Conservation (phyloP, 2,797 vertebrate genomes). For the Vireo griseus region DNA sequence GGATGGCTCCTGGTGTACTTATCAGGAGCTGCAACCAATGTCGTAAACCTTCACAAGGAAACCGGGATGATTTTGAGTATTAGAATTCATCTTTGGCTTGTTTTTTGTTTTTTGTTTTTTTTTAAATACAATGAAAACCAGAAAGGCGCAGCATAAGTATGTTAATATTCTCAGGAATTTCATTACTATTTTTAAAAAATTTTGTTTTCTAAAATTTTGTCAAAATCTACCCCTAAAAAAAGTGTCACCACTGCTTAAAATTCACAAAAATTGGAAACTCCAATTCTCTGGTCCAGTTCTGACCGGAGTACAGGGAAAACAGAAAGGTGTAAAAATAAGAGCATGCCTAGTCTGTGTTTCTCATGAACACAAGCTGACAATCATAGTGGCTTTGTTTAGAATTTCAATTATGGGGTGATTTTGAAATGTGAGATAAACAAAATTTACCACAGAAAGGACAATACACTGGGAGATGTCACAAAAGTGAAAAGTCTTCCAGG, state of each 20-base stretch:
- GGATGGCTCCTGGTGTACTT: background rate
- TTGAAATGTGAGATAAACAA: background rate
- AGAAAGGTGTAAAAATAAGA: background rate
- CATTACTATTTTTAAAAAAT: background rate
- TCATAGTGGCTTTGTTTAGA: background rate
- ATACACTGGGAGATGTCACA: background rate
- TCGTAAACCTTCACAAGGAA: background rate
- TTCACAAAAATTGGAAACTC: background rate
- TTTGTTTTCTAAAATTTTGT: background rate
- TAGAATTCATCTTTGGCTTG: background rate
- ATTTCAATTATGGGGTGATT: background rate
- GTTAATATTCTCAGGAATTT: background rate
- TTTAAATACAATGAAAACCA: background rate
- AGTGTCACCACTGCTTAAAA: background rate
- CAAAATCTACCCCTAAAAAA: background rate
- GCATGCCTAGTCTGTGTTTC: background rate
- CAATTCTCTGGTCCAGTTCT: background rate
- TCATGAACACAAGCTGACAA: background rate
- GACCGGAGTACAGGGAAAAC: background rate
- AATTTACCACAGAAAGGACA: background rate
- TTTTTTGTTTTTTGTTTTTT: background rate
- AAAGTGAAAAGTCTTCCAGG: background rate
- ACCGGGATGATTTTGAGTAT: accelerated
- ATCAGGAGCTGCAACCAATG: background rate
- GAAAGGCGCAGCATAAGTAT: background rate